Conservation (phyloP, 2,113 vertebrate genomes). For the Aix galericulata region DNA sequence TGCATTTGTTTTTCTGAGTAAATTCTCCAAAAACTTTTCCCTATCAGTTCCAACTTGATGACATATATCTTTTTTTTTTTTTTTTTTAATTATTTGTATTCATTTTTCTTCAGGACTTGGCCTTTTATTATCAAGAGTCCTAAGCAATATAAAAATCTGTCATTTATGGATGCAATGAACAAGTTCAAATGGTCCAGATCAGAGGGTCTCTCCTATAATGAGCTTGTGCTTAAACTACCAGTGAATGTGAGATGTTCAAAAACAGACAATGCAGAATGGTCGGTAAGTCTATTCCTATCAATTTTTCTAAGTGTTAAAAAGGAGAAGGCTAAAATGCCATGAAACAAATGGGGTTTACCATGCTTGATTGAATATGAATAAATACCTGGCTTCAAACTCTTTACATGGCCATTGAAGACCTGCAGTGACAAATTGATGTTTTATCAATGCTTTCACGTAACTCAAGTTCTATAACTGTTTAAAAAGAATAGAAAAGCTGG, state of each 20-base stretch:
- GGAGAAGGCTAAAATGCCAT: not conserved
- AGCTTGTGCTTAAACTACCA: conserved; percentile 82
- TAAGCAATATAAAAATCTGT: conserved; percentile 87
- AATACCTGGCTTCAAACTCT: not conserved
- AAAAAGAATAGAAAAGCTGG: not conserved
- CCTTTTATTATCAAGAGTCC: conserved; percentile 91
- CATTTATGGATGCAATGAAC: conserved; percentile 90
- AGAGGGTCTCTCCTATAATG: conserved; percentile 83
- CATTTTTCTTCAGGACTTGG: conserved; percentile 79
- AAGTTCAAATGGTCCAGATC: conserved; percentile 86
- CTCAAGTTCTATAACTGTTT: not conserved
- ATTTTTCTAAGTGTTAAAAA: not conserved
- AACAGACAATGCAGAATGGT: conserved; percentile 84
- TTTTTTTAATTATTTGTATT: not conserved
- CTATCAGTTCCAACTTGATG: not conserved
- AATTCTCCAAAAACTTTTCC: not conserved
- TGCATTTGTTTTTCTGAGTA: not conserved
- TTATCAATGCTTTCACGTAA: not conserved
- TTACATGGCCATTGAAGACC: not conserved
- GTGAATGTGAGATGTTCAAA: conserved; percentile 88
- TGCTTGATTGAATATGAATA: not conserved
- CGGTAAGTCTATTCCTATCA: conserved; percentile 76
- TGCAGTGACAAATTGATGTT: not conserved
- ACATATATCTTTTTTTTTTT: too few relatives aligned
- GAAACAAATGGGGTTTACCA: not conserved